Evolutionary conservation across 2,888 invertebrate genomes (phyloP).

Genomic region (Agriopis aurantiaria): DNA sequence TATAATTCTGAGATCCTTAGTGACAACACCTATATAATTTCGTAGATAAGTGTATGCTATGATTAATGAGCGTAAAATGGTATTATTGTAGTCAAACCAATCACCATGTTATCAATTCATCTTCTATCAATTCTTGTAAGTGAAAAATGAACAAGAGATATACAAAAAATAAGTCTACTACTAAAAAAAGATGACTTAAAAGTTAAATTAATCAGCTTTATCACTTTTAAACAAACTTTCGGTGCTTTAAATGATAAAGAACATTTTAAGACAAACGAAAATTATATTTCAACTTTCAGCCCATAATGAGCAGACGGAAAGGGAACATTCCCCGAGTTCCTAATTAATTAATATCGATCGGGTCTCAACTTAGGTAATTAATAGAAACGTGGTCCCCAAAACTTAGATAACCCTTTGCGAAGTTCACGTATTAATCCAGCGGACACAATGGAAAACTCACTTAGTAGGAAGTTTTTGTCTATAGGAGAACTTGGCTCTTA

Average conservation of each 20-base stretch:
- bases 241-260: constrained; percentile 14
- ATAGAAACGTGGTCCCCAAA: constrained; percentile 78
- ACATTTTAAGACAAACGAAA: constrained; percentile 23
- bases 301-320: constrained; percentile 31
- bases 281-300: constrained; percentile 25
- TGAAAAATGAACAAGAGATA: not conserved
- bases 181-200: constrained; percentile 1
- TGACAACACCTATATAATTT: too few species aligned
- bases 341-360: constrained; percentile 80
- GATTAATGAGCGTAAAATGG: too few species aligned
- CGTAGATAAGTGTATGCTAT: too few species aligned
- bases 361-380: constrained; percentile 76
- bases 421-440: constrained; percentile 80
- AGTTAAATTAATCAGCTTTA: constrained; percentile 20
- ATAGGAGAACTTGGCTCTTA: constrained; percentile 48
- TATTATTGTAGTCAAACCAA: too few species aligned
- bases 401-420: constrained; percentile 80
- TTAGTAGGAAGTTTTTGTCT: constrained; percentile 61
- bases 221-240: constrained; percentile 13
- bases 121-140: too few species aligned
- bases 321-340: constrained; percentile 52
- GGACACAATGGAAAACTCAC: constrained; percentile 75
- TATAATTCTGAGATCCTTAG: too few species aligned
- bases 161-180: not conserved
- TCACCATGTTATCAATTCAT: too few species aligned